These are phyloP conservation scores for Anas platyrhynchos DNA, from an alignment of 2,113 vertebrate genomes.

Conservation along the genomic window DNA sequence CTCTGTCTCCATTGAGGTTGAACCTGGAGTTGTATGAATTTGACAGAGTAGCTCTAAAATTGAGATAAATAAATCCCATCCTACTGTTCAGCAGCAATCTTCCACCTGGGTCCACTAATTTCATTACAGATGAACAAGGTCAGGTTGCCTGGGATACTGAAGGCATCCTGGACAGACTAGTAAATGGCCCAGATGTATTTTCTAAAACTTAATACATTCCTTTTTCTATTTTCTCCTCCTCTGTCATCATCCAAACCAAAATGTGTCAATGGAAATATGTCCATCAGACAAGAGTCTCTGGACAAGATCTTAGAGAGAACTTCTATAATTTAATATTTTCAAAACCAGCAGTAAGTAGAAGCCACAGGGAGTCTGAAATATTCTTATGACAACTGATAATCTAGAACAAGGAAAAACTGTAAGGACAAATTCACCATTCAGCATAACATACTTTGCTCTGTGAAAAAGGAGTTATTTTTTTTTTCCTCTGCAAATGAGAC, in stretches of 20 bases:
- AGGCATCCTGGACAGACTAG: not conserved
- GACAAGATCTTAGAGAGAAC: not conserved
- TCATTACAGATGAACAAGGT: conserved; percentile 23
- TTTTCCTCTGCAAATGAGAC: conserved; percentile 80
- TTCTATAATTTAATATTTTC: conserved; percentile 19
- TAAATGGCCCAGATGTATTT: not conserved
- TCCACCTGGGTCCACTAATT: conserved; percentile 16
- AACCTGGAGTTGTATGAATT: not conserved
- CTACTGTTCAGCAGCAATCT: not conserved
- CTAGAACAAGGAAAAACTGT: conserved; percentile 63
- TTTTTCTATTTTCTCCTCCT: not conserved
- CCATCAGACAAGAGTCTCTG: not conserved
- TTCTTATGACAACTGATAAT: conserved; percentile 68
- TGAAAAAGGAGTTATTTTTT: conserved; percentile 74
- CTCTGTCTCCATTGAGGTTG: not conserved
- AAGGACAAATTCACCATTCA: conserved; percentile 69
- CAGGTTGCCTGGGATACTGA: conserved; percentile 22
- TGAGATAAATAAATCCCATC: conserved; percentile 32
- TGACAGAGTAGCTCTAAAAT: conserved; percentile 5
- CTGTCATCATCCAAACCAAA: not conserved
- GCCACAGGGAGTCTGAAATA: conserved; percentile 26
- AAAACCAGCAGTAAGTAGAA: conserved; percentile 42
- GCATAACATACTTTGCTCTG: conserved; percentile 66
- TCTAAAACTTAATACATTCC: not conserved
- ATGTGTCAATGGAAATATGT: not conserved